Conservation (phyloP, 1,140 invertebrate species). For the Pseudomyrmex dendroicus region DNA sequence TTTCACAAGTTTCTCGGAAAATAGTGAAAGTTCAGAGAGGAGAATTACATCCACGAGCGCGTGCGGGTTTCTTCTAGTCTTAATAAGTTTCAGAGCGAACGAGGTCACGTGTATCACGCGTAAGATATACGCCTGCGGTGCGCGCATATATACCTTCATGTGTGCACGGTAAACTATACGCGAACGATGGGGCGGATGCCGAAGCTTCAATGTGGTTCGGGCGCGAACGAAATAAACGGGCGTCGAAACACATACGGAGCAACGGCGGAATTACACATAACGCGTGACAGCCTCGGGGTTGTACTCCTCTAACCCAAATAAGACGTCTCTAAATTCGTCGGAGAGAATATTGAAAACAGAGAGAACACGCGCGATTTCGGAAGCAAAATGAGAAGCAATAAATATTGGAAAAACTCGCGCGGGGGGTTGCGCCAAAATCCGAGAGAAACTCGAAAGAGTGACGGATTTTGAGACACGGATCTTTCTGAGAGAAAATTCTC, state of each 20-base stretch:
- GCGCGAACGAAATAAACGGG: conserved; percentile 44
- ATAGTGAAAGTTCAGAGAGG: conserved; percentile 11
- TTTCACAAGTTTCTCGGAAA: background rate
- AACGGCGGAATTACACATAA: background rate
- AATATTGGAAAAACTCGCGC: background rate
- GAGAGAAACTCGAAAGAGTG: background rate
- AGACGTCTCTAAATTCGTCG: background rate
- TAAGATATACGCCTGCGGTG: conserved; percentile 19
- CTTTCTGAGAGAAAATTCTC: background rate
- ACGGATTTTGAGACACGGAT: background rate
- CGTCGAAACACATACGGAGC: conserved; percentile 14
- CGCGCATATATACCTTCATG: conserved; percentile 4
- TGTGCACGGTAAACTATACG: conserved; percentile 37
- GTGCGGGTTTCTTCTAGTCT: conserved; percentile 61
- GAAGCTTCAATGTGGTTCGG: conserved; percentile 20
- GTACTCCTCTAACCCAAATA: conserved; percentile 6
- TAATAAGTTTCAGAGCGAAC: conserved; percentile 60
- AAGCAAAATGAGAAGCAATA: no score
- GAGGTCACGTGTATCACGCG: conserved; percentile 62
- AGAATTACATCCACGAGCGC: background rate
- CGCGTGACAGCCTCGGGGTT: background rate
- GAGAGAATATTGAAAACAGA: background rate
- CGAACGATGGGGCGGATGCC: conserved; percentile 25
- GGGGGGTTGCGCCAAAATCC: no score
- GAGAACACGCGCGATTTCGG: no score